phyloP scores from a whole-genome alignment of 1,140 invertebrate genomes.

The Tribolium castaneum region DNA sequence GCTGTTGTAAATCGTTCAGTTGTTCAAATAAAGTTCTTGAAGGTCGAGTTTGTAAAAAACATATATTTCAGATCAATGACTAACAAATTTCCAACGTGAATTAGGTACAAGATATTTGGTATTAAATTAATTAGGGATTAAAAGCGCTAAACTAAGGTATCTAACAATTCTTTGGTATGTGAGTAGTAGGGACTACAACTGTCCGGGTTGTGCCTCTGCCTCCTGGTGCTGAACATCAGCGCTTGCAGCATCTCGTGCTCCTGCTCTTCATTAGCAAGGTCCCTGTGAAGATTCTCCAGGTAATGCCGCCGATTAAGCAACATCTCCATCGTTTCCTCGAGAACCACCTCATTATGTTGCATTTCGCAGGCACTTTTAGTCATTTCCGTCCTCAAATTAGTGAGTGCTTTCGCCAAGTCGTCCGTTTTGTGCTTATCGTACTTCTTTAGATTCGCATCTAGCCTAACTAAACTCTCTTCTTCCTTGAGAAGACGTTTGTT shows the following conservation, averaged over 20 bases:
- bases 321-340: slow-evolving; percentile 73
- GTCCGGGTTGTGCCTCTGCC: slow-evolving; percentile 41
- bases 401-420: slow-evolving; percentile 67
- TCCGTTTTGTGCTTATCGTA: slow-evolving; percentile 71
- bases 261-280: slow-evolving; percentile 73
- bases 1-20: background rate
- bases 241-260: slow-evolving; percentile 66
- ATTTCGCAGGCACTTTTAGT: slow-evolving; percentile 73
- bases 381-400: slow-evolving; percentile 68
- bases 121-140: slow-evolving; percentile 54
- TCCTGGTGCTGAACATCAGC: slow-evolving; percentile 56
- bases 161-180: slow-evolving; percentile 64
- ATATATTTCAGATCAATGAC: slow-evolving; percentile 39
- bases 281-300: slow-evolving; percentile 72
- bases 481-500: slow-evolving; percentile 78
- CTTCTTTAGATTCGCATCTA: slow-evolving; percentile 74
- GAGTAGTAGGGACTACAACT: slow-evolving; percentile 50
- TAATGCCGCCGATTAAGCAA: slow-evolving; percentile 72
- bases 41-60: slow-evolving; percentile 28
- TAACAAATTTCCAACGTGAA: slow-evolving; percentile 43
- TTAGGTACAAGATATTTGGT: slow-evolving; percentile 63
- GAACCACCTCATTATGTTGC: slow-evolving; percentile 71
- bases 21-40: background rate
- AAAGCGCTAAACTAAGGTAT: slow-evolving; percentile 62
- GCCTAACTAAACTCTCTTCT: slow-evolving; percentile 74